Percentiles rank a stretch among this genome's conserved stretches.
Conservation (phyloP, 1,140 invertebrate species). For the Polypedilum vanderplanki region DNA sequence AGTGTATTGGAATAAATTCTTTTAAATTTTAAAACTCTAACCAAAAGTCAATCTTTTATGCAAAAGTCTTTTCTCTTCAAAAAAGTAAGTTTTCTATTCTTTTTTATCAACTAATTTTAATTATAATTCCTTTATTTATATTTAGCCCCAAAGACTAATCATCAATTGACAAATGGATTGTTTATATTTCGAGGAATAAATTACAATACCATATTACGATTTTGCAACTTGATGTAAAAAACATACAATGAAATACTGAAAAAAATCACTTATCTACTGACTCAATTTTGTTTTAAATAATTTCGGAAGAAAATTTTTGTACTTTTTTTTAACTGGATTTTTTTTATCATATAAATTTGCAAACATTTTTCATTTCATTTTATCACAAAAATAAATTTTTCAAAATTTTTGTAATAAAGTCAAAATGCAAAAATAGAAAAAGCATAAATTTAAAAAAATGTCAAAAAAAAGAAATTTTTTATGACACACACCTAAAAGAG, state of each 20-base stretch:
- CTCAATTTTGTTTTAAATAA: no score
- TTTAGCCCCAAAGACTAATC: conserved; percentile 68
- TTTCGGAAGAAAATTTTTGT: no score
- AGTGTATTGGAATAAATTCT: conserved; percentile 34
- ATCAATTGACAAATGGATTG: conserved; percentile 69
- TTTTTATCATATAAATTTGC: neutral
- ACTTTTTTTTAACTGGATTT: neutral
- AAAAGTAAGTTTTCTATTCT: conserved; percentile 25
- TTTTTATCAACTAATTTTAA: conserved; percentile 25
- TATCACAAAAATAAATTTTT: neutral
- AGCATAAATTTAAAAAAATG: conserved; percentile 10
- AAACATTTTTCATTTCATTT: neutral
- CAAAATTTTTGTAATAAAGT: no score
- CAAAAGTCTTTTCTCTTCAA: conserved; percentile 26
- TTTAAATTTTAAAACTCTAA: conserved; percentile 36
- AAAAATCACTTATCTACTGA: neutral
- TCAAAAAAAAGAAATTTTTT: conserved; percentile 1
- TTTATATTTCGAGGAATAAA: conserved; percentile 42
- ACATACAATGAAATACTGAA: conserved; percentile 51
- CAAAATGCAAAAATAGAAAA: neutral
- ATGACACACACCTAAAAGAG: conserved; percentile 9
- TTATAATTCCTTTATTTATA: conserved; percentile 33
- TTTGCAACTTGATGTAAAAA: conserved; percentile 76
- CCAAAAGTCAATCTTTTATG: neutral
- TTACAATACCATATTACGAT: conserved; percentile 70